Evolutionary conservation across 2,888 invertebrate species (phyloP), one percentile per base, ranked within the genome.

Genomic region (Palloptera scutellata): DNA sequence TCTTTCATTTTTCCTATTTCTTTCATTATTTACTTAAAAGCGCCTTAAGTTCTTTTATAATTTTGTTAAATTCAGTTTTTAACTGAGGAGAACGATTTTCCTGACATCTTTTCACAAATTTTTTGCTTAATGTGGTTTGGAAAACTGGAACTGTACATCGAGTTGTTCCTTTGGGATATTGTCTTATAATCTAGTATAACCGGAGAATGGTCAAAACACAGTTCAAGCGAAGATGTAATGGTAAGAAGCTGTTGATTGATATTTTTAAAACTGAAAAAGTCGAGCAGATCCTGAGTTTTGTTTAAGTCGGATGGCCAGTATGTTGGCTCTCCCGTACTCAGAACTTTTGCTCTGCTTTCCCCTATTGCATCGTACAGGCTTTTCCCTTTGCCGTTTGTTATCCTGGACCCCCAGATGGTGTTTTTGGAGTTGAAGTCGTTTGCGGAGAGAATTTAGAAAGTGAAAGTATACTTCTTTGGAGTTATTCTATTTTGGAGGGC

Each of bases 401-500:
- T 11, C 55, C 61, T 41, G 6, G 68, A 68, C 1, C 68, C 65
- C 68, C 68, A 68, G n/a, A 30, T 17, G 3, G 30, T 61, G 12
- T 68, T 40, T 58, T 67, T 64, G 19, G 60, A 64, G 6, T 30
- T 30, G 6, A 30, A 30, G 30, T 30, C 30, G 6, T 6, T 6
- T 30, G 30, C 30, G 2, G 30, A 60, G 61, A 13, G 40, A 51
- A 51, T 52, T 61, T 30, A 61, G 17, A 19, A 19, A 60, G n/a
- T 60, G 12, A 45, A 9, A 19, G 12, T 45, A 60, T n/a, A n/a
- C n/a, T n/a, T n/a, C n/a, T n/a, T 43, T 48, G 60, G 11, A n/a
- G 48, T 61, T 15, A 40, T 52, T 70, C 45, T 71, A 61, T 17
- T 66, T 66, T 45, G 61, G 66, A 12, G 66, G 61, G 48, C 61